These are phyloP conservation scores for Ciconia boyciana DNA, from an alignment of 2,113 vertebrate genomes.

Conservation along the genomic window DNA sequence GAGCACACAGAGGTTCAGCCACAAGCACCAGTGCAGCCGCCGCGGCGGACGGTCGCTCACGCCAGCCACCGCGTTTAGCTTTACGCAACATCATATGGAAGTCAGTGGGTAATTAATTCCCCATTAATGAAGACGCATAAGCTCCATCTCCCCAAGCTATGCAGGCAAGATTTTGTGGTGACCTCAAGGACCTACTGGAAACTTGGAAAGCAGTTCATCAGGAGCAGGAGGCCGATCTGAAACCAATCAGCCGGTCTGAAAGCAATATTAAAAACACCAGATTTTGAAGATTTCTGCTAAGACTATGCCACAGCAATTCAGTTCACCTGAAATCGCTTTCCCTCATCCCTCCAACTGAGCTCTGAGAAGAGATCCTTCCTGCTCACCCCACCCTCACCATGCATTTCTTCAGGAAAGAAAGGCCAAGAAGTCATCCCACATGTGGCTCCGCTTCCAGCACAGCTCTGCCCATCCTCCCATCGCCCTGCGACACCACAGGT, in stretches of 20 bases:
- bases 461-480: background rate
- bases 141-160: background rate
- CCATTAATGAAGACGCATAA: accelerated
- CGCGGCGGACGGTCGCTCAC: accelerated
- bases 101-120: background rate
- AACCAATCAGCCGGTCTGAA: background rate
- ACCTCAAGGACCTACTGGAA: background rate
- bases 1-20: background rate
- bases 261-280: no score
- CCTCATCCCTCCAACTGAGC: background rate
- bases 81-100: background rate
- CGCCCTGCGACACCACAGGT: no score
- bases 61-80: accelerated
- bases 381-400: background rate
- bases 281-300: background rate
- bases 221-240: background rate
- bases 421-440: background rate
- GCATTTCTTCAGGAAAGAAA: background rate
- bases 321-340: background rate
- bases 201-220: background rate
- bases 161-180: background rate
- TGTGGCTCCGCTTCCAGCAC: accelerated
- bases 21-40: accelerated
- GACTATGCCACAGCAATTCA: background rate
- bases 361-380: background rate